Percentiles rank a stretch among this genome's conserved stretches.
phyloP scores from a whole-genome alignment of 1,140 invertebrate genomes.

The Vanessa atalanta region DNA sequence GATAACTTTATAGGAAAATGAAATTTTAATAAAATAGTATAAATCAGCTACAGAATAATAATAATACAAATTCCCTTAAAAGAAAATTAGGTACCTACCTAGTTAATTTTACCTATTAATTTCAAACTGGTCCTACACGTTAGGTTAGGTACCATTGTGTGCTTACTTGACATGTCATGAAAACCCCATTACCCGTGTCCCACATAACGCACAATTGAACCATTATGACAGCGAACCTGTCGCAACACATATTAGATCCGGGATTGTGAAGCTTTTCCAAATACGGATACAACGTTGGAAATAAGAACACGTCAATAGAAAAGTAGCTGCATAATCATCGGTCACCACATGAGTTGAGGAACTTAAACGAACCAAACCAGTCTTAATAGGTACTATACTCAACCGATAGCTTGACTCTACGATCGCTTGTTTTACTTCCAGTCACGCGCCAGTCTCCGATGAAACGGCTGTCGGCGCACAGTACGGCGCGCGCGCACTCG shows the following conservation, averaged over 20 bases:
- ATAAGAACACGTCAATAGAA: slow-evolving; percentile 48
- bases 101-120: too few species aligned
- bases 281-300: slow-evolving; percentile 40
- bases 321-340: slow-evolving; percentile 53
- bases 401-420: slow-evolving; percentile 49
- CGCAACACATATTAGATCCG: slow-evolving; percentile 34
- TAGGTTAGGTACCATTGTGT: neutral
- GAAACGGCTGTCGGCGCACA: slow-evolving; percentile 45
- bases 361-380: slow-evolving; percentile 60
- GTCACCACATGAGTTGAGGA: slow-evolving; percentile 52
- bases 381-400: slow-evolving; percentile 48
- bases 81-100: too few species aligned
- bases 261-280: slow-evolving; percentile 37
- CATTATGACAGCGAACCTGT: slow-evolving; percentile 37
- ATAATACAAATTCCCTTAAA: too few species aligned
- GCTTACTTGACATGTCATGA: slow-evolving; percentile 22
- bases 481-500: slow-evolving; percentile 52
- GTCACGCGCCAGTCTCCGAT: slow-evolving; percentile 63
- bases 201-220: slow-evolving; percentile 44
- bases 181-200: slow-evolving; percentile 45
- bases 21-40: too few species aligned
- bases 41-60: too few species aligned
- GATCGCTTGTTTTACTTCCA: slow-evolving; percentile 52
- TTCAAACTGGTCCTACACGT: neutral
- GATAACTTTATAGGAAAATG: too few species aligned